Percentiles rank a stretch among this genome's conserved stretches.
Evolutionary conservation across 2,113 vertebrate species (phyloP).

Genomic region (Galemys pyrenaicus): DNA sequence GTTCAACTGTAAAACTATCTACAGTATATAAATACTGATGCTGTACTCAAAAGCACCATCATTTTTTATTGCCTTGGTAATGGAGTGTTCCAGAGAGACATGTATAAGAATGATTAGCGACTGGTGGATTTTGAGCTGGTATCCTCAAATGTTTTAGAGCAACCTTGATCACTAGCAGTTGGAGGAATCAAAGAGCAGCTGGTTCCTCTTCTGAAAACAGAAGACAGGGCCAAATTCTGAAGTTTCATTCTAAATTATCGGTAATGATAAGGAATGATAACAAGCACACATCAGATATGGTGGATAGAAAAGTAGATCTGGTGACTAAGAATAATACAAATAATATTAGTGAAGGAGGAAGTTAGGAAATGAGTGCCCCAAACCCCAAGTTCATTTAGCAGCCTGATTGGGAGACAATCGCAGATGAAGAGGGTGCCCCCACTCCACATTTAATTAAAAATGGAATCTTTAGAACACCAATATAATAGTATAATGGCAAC

Average conservation of each 20-base stretch:
- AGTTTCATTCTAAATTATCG: slow-evolving; percentile 53
- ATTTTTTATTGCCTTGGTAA: slow-evolving; percentile 77
- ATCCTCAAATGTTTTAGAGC: slow-evolving; percentile 58
- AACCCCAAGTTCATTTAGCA: no score
- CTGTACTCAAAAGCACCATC: slow-evolving; percentile 74
- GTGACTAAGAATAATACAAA: background rate
- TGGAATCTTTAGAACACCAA: no score
- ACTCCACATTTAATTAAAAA: no score
- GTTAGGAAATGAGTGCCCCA: no score
- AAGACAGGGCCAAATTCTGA: slow-evolving; percentile 3
- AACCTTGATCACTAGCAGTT: slow-evolving; percentile 61
- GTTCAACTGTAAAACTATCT: slow-evolving; percentile 81
- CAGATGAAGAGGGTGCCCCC: no score
- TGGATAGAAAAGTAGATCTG: background rate
- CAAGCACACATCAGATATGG: slow-evolving; percentile 35
- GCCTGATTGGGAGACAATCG: no score
- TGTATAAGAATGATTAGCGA: slow-evolving; percentile 65
- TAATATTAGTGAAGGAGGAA: background rate
- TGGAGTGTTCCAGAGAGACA: slow-evolving; percentile 70
- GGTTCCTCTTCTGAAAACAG: slow-evolving; percentile 49
- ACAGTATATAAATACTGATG: slow-evolving; percentile 81
- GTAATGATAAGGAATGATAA: slow-evolving; percentile 1
- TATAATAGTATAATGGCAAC: no score
- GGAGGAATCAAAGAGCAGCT: slow-evolving; percentile 44
- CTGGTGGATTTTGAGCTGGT: slow-evolving; percentile 53